phyloP scores from a whole-genome alignment of 2,888 invertebrate species.

The Drosophila austrosaltans region DNA sequence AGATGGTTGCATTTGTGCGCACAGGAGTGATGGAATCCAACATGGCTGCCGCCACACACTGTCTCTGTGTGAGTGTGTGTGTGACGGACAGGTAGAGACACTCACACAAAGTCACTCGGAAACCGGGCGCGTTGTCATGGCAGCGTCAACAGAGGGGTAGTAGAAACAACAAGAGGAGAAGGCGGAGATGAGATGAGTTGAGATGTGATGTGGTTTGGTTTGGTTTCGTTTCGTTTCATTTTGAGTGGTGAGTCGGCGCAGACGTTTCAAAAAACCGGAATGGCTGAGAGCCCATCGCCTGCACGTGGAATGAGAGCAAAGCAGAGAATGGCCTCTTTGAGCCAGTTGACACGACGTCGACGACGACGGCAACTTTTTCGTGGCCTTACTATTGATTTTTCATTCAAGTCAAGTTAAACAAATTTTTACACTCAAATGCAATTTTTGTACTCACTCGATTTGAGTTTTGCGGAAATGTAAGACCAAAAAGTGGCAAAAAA shows the following conservation, averaged over 20 bases:
- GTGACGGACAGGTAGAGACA: constrained; percentile 72
- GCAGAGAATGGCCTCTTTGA: constrained; percentile 35
- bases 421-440: constrained; percentile 53
- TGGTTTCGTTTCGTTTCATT: background rate
- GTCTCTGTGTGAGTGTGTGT: constrained; percentile 35
- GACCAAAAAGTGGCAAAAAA: background rate
- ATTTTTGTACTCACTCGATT: constrained; percentile 6
- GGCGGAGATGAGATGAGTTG: constrained; percentile 25
- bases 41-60: constrained; percentile 71
- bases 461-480: constrained; percentile 1
- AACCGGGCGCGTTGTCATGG: constrained; percentile 64
- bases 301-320: constrained; percentile 32
- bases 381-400: constrained; percentile 69
- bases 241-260: constrained; percentile 74
- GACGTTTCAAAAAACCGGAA: constrained; percentile 63
- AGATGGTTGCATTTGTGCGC: constrained; percentile 55
- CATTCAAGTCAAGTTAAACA: constrained; percentile 44
- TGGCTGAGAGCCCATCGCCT: constrained; percentile 24
- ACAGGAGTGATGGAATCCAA: constrained; percentile 81
- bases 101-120: constrained; percentile 42
- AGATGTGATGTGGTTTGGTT: background rate
- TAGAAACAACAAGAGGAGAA: constrained; percentile 6
- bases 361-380: constrained; percentile 27
- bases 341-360: constrained; percentile 37
- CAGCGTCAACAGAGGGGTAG: constrained; percentile 41